phyloP scores from a whole-genome alignment of 2,113 vertebrate species.

The Chaetops frenatus region DNA sequence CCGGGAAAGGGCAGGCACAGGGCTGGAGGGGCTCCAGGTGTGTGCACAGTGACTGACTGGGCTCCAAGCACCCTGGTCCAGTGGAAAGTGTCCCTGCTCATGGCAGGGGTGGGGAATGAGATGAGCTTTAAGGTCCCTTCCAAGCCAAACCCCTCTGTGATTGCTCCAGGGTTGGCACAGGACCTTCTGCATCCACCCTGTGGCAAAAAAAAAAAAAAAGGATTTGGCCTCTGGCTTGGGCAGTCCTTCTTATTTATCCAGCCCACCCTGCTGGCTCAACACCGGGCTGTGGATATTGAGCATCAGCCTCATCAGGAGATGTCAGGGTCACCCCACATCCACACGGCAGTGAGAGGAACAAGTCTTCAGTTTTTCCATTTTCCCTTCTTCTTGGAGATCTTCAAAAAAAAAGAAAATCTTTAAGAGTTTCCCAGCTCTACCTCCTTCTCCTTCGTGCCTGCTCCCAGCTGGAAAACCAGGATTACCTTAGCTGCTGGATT shows the following conservation, averaged over 20 bases:
- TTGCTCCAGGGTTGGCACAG: not conserved
- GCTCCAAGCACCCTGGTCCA: not conserved
- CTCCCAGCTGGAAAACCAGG: not conserved
- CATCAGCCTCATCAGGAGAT: not conserved
- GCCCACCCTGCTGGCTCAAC: not conserved
- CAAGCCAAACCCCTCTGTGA: not conserved
- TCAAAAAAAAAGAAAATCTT: not conserved
- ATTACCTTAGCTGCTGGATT: not conserved
- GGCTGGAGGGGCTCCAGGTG: not conserved
- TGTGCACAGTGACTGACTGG: not conserved
- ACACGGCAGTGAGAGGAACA: not conserved
- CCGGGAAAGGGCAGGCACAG: not conserved
- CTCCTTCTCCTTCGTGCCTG: not conserved
- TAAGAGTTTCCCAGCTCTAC: not conserved
- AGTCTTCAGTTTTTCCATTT: not conserved
- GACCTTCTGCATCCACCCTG: not conserved
- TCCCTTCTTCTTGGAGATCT: not conserved
- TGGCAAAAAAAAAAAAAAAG: not conserved
- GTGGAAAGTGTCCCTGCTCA: not conserved
- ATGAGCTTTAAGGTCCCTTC: not conserved
- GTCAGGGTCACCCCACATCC: not conserved
- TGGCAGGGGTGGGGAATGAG: not conserved
- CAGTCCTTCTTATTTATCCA: not conserved
- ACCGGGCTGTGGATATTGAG: accelerated
- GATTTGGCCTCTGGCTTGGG: not conserved